A percentile compares a stretch with the other conserved stretches of the same genome.
These are phyloP conservation scores for Porites australiensis DNA, from an alignment of 64 coral and sea anemone genomes.

Conservation along the genomic window DNA sequence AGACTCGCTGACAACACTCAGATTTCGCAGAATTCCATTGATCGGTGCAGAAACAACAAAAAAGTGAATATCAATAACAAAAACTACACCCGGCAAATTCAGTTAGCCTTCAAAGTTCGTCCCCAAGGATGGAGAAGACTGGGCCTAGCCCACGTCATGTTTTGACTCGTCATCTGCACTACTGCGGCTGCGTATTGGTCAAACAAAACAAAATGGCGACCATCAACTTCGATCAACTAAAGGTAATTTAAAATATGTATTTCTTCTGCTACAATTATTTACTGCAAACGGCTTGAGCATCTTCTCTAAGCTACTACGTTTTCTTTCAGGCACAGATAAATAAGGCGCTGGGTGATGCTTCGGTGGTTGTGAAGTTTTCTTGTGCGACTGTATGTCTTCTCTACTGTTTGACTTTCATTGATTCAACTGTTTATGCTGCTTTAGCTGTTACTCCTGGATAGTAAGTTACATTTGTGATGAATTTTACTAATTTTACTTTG, in stretches of 20 bases:
- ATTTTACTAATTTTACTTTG: background rate
- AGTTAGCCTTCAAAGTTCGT: too few species aligned
- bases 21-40: too few species aligned
- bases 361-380: conserved; percentile 83
- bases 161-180: conserved; percentile 37
- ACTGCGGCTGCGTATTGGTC: conserved; percentile 29
- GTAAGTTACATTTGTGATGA: conserved; percentile 52
- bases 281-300: background rate
- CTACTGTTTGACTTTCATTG: conserved; percentile 67
- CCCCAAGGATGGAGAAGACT: background rate
- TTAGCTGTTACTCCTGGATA: conserved; percentile 81
- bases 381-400: conserved; percentile 67
- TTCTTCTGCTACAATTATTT: background rate
- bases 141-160: conserved; percentile 9
- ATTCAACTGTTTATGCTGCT: conserved; percentile 41
- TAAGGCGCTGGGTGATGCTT: conserved; percentile 84
- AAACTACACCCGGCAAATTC: too few species aligned
- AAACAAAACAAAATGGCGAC: conserved; percentile 76
- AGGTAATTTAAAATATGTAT: conserved; percentile 40
- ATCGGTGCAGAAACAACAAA: too few species aligned
- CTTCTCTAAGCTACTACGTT: background rate
- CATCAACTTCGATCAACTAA: conserved; percentile 66
- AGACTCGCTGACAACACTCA: too few species aligned
- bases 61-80: too few species aligned
- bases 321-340: conserved; percentile 74